phyloP scores from a whole-genome alignment of 2,113 vertebrate species.

The Sceloporus tristichus region DNA sequence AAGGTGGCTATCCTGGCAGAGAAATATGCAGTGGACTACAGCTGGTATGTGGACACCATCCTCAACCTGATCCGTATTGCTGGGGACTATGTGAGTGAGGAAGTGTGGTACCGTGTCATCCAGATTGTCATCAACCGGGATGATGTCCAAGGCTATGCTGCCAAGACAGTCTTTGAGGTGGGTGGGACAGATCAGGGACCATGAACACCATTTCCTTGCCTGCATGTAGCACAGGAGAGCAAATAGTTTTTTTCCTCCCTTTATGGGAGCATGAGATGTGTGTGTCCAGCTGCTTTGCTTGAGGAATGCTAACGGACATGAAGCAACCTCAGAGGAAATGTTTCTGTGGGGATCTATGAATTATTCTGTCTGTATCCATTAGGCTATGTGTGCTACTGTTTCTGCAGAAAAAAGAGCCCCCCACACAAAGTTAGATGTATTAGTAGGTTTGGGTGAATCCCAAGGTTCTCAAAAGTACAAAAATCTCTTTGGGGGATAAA shows the following conservation, averaged over 20 bases:
- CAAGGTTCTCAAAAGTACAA: not conserved
- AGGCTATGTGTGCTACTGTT: not conserved
- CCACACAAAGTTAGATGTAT: not conserved
- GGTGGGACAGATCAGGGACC: not conserved
- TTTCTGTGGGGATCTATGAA: not conserved
- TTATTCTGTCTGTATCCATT: not conserved
- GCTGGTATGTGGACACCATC: constrained; percentile 96
- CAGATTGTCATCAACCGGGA: constrained; percentile 95
- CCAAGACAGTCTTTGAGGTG: constrained; percentile 95
- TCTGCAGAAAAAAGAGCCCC: not conserved
- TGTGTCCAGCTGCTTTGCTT: not conserved
- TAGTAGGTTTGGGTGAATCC: not conserved
- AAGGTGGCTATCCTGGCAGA: constrained; percentile 94
- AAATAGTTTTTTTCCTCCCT: not conserved
- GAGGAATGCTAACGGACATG: not conserved
- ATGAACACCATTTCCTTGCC: not conserved
- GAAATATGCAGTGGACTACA: constrained; percentile 94
- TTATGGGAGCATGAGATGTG: not conserved
- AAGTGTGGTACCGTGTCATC: constrained; percentile 94
- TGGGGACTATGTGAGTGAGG: constrained; percentile 93
- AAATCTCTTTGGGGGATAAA: too few relatives aligned
- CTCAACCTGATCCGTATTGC: constrained; percentile 94
- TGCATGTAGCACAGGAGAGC: not conserved
- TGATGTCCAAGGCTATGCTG: constrained; percentile 92
- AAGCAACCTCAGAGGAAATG: not conserved